A percentile compares a stretch with the other conserved stretches of the same genome.
Evolutionary conservation across 2,797 vertebrate genomes (phyloP).

Genomic region (Gymnopithys bicolor): DNA sequence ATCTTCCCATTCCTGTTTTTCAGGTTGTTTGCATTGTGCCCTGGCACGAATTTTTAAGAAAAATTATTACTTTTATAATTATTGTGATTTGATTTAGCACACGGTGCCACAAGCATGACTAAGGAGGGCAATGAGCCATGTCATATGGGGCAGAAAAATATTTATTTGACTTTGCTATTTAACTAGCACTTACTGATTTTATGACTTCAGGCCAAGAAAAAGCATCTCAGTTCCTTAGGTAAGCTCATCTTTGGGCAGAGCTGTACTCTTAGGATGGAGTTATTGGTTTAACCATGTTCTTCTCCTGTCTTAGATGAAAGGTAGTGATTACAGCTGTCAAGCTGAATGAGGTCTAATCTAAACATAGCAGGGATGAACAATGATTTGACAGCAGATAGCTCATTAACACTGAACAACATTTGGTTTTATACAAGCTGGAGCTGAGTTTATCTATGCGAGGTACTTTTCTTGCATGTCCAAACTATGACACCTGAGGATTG

Average conservation of each 20-base stretch:
- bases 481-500: background rate
- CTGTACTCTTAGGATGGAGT: background rate
- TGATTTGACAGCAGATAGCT: background rate
- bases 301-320: background rate
- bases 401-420: background rate
- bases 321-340: background rate
- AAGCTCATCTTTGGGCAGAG: background rate
- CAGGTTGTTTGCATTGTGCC: background rate
- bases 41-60: background rate
- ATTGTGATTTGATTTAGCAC: background rate
- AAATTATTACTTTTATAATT: background rate
- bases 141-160: background rate
- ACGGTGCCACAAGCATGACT: background rate
- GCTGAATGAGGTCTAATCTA: background rate
- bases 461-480: background rate
- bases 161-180: background rate
- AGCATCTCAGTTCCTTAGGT: background rate
- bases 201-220: background rate
- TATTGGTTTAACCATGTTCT: background rate
- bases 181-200: background rate
- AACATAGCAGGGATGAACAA: background rate
- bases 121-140: background rate
- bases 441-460: background rate
- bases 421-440: background rate
- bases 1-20: background rate